A percentile compares a stretch with the other conserved stretches of the same genome.
Evolutionary conservation across 2,888 invertebrate species (phyloP).

Genomic region (Drosophila multiciliata): DNA sequence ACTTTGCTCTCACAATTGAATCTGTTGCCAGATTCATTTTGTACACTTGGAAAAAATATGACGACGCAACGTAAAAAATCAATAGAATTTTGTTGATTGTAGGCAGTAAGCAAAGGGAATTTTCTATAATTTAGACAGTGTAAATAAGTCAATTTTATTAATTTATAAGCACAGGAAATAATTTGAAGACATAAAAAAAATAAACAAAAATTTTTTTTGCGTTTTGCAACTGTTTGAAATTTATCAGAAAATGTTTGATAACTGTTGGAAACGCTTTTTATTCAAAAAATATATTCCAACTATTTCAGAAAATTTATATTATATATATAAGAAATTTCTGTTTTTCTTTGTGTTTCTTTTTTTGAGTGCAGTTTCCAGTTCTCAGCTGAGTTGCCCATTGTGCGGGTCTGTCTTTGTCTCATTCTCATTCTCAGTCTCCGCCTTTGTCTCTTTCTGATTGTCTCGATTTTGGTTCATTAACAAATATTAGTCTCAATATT

Average conservation of each 20-base stretch:
- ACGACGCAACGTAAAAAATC: neutral
- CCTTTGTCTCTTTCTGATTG: conserved; percentile 1
- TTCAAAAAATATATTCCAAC: neutral
- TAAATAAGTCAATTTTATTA: neutral
- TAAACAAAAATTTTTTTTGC: neutral
- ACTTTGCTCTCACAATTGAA: neutral
- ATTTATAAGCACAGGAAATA: neutral
- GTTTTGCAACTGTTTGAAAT: neutral
- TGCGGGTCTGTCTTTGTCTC: conserved; percentile 40
- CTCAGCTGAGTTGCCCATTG: conserved; percentile 21
- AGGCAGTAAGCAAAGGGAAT: neutral
- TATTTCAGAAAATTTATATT: neutral
- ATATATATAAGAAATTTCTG: neutral
- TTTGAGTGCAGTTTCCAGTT: conserved; percentile 6
- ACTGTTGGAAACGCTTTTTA: neutral
- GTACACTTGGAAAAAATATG: neutral
- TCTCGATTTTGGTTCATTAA: conserved; percentile 61
- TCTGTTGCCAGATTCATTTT: neutral
- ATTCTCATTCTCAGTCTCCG: neutral
- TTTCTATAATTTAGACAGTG: neutral
- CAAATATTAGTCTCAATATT: conserved; percentile 72
- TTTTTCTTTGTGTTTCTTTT: neutral
- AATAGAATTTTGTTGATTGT: neutral
- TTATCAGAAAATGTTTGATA: neutral
- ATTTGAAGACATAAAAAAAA: neutral